Evolutionary conservation across 2,113 vertebrate genomes (phyloP).

Genomic region (Crypturellus undulatus): DNA sequence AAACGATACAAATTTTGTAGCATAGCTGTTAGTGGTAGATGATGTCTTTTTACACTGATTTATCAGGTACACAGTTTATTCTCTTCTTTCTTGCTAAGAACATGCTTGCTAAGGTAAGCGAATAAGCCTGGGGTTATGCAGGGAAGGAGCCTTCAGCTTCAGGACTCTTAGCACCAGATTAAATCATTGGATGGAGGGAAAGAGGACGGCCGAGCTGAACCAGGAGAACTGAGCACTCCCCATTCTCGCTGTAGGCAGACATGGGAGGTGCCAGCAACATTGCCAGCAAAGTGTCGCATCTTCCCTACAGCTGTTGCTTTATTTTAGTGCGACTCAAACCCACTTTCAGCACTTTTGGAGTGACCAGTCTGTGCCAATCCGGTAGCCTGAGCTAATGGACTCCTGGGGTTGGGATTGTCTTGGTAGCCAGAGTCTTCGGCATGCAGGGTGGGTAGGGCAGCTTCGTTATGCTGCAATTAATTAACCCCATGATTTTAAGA

Average conservation of each 20-base stretch:
- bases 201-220: constrained; percentile 14
- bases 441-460: accelerated
- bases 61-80: not conserved
- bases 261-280: not conserved
- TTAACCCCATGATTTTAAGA: not conserved
- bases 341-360: constrained; percentile 6
- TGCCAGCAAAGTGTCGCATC: not conserved
- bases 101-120: not conserved
- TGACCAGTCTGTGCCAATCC: not conserved
- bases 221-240: constrained; percentile 7
- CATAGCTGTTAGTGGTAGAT: not conserved
- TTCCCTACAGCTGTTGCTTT: constrained; percentile 7
- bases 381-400: constrained; percentile 18
- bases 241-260: not conserved
- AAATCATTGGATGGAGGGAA: not conserved
- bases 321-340: not conserved
- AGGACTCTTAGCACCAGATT: not conserved
- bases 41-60: not conserved
- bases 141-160: not conserved
- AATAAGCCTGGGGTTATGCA: not conserved
- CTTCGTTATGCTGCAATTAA: not conserved
- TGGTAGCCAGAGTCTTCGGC: not conserved
- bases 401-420: not conserved
- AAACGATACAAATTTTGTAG: not conserved
- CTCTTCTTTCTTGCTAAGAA: not conserved